phyloP scores from a whole-genome alignment of 2,888 invertebrate genomes.

The Archips xylosteana region DNA sequence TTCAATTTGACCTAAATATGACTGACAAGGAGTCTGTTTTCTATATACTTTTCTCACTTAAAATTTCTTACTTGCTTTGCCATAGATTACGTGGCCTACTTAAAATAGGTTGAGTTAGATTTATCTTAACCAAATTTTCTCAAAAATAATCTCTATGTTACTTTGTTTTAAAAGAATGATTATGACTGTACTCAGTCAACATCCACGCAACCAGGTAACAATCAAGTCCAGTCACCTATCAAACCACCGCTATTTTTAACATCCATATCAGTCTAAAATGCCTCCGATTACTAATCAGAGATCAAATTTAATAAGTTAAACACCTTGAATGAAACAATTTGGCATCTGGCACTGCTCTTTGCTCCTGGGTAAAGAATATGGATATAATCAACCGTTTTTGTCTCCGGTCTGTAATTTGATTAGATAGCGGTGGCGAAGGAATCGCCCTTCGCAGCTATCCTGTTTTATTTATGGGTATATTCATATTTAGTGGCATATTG shows the following conservation, averaged over 20 bases:
- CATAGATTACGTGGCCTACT: too few relatives aligned
- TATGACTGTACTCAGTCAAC: neutral
- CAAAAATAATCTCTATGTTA: too few relatives aligned
- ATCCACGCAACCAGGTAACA: neutral
- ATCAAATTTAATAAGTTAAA: conserved; percentile 36
- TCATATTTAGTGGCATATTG: conserved; percentile 65
- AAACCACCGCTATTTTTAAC: conserved; percentile 15
- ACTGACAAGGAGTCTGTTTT: too few relatives aligned
- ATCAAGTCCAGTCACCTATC: neutral
- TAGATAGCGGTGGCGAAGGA: conserved; percentile 71
- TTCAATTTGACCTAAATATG: too few relatives aligned
- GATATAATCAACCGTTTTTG: conserved; percentile 80
- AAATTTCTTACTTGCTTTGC: too few relatives aligned
- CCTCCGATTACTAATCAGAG: conserved; percentile 15
- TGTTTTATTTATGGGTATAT: conserved; percentile 67
- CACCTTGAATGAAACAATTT: conserved; percentile 53
- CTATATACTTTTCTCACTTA: too few relatives aligned
- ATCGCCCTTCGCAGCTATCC: conserved; percentile 75
- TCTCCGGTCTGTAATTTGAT: conserved; percentile 79
- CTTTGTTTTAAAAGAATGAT: too few relatives aligned
- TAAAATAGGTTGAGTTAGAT: too few relatives aligned
- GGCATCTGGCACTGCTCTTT: conserved; percentile 65
- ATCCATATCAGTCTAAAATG: conserved; percentile 13
- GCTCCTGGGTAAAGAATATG: conserved; percentile 65
- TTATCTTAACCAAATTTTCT: too few relatives aligned